Percentiles rank a stretch among this genome's conserved stretches.
phyloP scores from a whole-genome alignment of 2,888 invertebrate genomes.

The Cordilura impudica region DNA sequence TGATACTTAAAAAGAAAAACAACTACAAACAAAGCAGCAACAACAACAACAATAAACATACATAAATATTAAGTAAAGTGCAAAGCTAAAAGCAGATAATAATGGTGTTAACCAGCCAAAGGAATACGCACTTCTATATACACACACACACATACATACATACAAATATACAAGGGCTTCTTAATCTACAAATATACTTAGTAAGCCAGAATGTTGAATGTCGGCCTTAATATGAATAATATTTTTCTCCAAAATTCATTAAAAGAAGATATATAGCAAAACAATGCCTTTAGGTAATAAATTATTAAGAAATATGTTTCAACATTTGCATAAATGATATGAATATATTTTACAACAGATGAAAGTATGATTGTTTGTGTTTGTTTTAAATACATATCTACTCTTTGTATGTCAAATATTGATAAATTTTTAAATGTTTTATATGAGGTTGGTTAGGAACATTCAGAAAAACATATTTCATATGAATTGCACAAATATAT shows the following conservation, averaged over 20 bases:
- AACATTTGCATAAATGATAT: conserved; percentile 54
- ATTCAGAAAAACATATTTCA: no score
- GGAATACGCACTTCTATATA: neutral
- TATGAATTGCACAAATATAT: no score
- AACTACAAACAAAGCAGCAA: neutral
- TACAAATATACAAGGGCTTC: conserved; percentile 5
- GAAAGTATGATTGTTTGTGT: neutral
- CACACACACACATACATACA: neutral
- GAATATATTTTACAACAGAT: neutral
- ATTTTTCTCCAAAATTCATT: conserved; percentile 47
- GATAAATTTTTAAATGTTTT: neutral
- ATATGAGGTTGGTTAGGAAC: neutral
- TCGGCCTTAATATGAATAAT: conserved; percentile 49
- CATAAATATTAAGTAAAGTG: conserved; percentile 56
- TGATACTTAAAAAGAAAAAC: conserved; percentile 56
- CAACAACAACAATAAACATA: conserved; percentile 1
- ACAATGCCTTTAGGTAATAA: conserved; percentile 52
- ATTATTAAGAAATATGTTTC: conserved; percentile 56
- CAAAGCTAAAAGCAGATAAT: conserved; percentile 52
- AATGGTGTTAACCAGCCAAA: conserved; percentile 48
- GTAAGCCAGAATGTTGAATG: conserved; percentile 47
- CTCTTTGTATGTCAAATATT: conserved; percentile 31
- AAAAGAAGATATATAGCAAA: conserved; percentile 47
- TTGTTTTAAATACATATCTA: conserved; percentile 2
- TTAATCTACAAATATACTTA: conserved; percentile 22